These are phyloP conservation scores for Euschistus heros DNA, from an alignment of 1,140 invertebrate species.

Conservation along the genomic window DNA sequence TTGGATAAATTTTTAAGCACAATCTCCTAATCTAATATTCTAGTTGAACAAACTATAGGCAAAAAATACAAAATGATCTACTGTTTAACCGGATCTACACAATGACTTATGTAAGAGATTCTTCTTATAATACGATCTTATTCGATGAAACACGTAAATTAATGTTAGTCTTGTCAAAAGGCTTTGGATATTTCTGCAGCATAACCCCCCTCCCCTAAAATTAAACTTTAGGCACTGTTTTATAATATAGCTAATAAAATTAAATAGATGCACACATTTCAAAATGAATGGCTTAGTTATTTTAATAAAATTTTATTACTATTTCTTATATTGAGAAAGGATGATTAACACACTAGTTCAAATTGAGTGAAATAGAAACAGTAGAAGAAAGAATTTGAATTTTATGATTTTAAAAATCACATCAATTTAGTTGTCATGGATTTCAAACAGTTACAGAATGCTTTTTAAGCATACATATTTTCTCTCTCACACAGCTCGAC, in stretches of 20 bases:
- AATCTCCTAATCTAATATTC: not conserved
- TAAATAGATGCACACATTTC: constrained; percentile 7
- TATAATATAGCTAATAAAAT: not conserved
- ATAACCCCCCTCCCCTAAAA: not conserved
- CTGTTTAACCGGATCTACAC: not conserved
- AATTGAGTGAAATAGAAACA: not conserved
- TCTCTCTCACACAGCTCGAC: not conserved
- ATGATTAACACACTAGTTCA: not conserved
- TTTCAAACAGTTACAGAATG: not conserved
- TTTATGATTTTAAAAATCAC: not conserved
- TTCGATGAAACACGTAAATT: constrained; percentile 13
- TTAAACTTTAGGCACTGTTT: constrained; percentile 8
- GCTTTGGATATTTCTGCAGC: constrained; percentile 10
- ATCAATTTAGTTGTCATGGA: not conserved
- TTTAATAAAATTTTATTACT: not conserved
- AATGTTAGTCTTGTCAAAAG: constrained; percentile 18
- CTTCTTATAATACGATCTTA: not conserved
- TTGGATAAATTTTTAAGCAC: not conserved
- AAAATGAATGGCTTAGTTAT: not conserved
- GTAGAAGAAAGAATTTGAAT: not conserved
- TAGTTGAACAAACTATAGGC: not conserved
- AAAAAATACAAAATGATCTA: not conserved
- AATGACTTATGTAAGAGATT: not conserved
- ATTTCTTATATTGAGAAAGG: not conserved
- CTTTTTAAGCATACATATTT: not conserved